These are phyloP conservation scores for Halcyon badia DNA, from an alignment of 2,797 vertebrate genomes.

Conservation along the genomic window DNA sequence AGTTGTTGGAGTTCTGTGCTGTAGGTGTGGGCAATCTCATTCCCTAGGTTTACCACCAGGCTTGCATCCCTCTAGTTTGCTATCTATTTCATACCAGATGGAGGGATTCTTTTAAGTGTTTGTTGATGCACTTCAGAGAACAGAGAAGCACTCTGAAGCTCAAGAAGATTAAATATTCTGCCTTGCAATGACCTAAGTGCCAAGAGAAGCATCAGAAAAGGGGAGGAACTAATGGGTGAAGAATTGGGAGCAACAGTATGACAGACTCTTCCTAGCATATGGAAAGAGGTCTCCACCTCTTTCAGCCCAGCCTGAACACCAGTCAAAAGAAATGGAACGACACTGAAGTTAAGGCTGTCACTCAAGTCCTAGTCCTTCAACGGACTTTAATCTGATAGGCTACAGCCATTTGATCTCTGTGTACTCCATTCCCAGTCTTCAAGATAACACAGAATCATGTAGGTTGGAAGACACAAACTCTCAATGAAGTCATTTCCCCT, in stretches of 20 bases:
- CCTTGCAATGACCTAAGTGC: background rate
- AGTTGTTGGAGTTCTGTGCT: background rate
- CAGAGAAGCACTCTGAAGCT: background rate
- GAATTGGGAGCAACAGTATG: background rate
- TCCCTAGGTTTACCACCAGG: background rate
- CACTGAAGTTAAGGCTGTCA: background rate
- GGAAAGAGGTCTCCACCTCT: background rate
- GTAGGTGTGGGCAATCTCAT: background rate
- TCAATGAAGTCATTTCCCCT: background rate
- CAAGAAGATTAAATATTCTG: background rate
- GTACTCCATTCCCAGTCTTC: background rate
- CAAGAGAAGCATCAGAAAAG: background rate
- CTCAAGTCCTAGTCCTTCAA: background rate
- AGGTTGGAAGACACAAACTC: background rate
- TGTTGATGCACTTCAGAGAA: background rate
- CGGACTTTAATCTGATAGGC: background rate
- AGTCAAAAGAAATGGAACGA: background rate
- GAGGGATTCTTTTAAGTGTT: background rate
- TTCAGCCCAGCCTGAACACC: background rate
- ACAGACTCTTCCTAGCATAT: background rate
- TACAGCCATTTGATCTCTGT: background rate
- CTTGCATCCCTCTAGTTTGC: background rate
- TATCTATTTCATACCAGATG: background rate
- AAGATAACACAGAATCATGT: background rate
- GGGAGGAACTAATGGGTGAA: background rate